A percentile compares a stretch with the other conserved stretches of the same genome.
Conservation (phyloP, 2,113 vertebrate species). For the Tinamus guttatus region DNA sequence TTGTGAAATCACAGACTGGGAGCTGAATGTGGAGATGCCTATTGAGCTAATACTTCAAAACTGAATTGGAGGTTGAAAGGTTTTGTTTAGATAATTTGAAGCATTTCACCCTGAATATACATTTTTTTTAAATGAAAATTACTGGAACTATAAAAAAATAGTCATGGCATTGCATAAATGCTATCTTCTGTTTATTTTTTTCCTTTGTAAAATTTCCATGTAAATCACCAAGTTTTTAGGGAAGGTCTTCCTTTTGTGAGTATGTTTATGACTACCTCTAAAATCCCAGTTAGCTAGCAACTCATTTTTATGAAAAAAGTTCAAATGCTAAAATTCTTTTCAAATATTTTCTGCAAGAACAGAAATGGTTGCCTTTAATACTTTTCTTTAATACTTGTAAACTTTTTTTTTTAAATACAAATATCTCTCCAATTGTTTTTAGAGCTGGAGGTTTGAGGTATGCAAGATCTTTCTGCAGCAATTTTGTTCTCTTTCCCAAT, state of each 20-base stretch:
- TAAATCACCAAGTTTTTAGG: background rate
- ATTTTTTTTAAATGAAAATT: background rate
- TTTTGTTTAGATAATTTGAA: background rate
- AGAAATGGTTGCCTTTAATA: background rate
- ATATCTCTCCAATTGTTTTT: background rate
- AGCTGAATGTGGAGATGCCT: background rate
- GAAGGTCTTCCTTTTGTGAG: background rate
- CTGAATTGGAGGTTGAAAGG: background rate
- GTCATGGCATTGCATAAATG: background rate
- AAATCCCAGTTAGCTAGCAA: background rate
- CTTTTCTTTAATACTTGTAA: background rate
- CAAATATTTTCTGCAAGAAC: background rate
- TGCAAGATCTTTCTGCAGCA: background rate
- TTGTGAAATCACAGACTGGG: background rate
- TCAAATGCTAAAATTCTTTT: background rate
- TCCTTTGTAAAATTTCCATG: background rate
- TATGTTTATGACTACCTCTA: background rate
- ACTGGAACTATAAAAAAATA: background rate
- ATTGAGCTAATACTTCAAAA: background rate
- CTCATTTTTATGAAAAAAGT: background rate
- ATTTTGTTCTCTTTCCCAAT: background rate
- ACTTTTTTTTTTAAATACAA: background rate
- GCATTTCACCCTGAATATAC: background rate
- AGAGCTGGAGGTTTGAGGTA: background rate
- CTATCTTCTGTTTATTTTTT: background rate